Evolutionary conservation across 2,113 vertebrate species (phyloP).

Genomic region (Fregetta grallaria): DNA sequence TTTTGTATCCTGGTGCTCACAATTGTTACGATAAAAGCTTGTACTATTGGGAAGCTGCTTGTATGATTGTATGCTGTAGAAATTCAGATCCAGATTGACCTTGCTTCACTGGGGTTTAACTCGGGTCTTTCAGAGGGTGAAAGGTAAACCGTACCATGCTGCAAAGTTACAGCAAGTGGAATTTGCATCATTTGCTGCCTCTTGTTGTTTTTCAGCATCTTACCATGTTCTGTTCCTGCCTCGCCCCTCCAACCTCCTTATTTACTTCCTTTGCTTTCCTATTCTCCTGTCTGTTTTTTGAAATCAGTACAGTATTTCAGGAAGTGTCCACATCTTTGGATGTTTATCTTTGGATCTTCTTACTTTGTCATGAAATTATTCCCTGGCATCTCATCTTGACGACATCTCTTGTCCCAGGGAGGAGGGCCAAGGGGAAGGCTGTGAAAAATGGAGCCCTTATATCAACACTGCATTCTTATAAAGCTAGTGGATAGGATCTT

Average conservation of each 20-base stretch:
- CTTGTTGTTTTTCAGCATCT: neutral
- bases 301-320: neutral
- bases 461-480: neutral
- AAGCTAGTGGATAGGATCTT: neutral
- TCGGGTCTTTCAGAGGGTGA: neutral
- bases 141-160: neutral
- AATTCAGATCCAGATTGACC: neutral
- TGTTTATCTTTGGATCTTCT: neutral
- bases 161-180: neutral
- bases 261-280: neutral
- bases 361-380: neutral
- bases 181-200: neutral
- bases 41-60: neutral
- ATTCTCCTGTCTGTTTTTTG: neutral
- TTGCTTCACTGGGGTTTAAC: neutral
- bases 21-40: neutral
- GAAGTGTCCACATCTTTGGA: neutral
- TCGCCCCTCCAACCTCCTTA: accelerated
- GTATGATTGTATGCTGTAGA: neutral
- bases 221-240: neutral
- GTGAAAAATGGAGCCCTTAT: neutral
- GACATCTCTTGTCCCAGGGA: neutral
- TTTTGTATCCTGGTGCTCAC: neutral
- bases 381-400: neutral
- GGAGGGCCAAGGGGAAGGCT: neutral